phyloP scores from a whole-genome alignment of 53 echinoderm and acorn worm species.

The Holothuria leucospilota region DNA sequence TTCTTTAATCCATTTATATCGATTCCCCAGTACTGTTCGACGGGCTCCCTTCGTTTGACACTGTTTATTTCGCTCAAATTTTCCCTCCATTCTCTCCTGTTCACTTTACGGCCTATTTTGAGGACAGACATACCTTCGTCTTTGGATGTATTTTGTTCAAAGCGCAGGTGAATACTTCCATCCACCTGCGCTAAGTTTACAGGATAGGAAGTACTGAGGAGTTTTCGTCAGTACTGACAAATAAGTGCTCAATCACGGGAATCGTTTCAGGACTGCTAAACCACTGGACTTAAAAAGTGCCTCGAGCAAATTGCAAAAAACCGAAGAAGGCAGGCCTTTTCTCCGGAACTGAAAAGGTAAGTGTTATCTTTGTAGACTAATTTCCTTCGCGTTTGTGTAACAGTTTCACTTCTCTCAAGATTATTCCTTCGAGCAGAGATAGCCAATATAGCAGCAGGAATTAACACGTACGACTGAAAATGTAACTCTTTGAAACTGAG shows the following conservation, averaged over 20 bases:
- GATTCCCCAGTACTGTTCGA: slow-evolving; percentile 26
- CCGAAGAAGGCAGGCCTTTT: too few species aligned
- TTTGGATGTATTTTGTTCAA: slow-evolving; percentile 36
- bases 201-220: slow-evolving; percentile 32
- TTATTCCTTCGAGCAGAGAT: too few species aligned
- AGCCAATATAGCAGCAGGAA: too few species aligned
- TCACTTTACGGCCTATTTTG: slow-evolving; percentile 39
- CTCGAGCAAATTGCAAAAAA: slow-evolving; percentile 15
- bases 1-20: slow-evolving; percentile 48
- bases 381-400: too few species aligned
- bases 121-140: slow-evolving; percentile 38
- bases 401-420: too few species aligned
- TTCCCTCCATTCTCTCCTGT: slow-evolving; percentile 11
- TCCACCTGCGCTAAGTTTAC: slow-evolving; percentile 28
- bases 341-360: too few species aligned
- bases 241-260: too few species aligned
- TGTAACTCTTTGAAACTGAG: too few species aligned
- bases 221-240: neutral
- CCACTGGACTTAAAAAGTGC: slow-evolving; percentile 33
- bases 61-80: slow-evolving; percentile 29
- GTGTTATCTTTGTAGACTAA: too few species aligned
- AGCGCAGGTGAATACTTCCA: slow-evolving; percentile 17
- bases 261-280: slow-evolving; percentile 1
- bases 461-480: too few species aligned
- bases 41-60: slow-evolving; percentile 26